Percentiles rank a stretch among this genome's conserved stretches.
Evolutionary conservation across 2,113 vertebrate genomes (phyloP).

Genomic region (Callithrix jacchus): DNA sequence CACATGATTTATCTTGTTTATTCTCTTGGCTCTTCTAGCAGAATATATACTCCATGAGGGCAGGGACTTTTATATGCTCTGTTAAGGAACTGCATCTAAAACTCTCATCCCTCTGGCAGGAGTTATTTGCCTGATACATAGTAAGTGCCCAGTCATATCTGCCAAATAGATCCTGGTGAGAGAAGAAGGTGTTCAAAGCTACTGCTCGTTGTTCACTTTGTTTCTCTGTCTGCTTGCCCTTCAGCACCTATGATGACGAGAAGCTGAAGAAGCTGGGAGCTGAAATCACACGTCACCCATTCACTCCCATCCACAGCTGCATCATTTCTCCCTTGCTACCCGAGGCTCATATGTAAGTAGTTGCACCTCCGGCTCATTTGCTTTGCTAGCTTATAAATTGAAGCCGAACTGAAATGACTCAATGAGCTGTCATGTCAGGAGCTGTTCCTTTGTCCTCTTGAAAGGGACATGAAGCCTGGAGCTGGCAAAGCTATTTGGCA

Average conservation of each 20-base stretch:
- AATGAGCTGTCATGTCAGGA: fast-evolving
- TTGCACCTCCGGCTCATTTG: fast-evolving
- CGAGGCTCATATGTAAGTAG: constrained; percentile 78
- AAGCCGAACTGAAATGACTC: background rate
- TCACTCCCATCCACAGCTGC: constrained; percentile 81
- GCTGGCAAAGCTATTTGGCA: background rate
- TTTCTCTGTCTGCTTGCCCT: constrained; percentile 61
- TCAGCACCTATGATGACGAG: constrained; percentile 53
- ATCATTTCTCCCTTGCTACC: constrained; percentile 76
- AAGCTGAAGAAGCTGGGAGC: background rate
- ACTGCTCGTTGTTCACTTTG: background rate
- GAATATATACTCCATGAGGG: background rate
- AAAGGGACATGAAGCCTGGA: background rate
- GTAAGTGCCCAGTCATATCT: background rate
- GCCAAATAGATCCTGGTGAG: background rate
- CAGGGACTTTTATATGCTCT: too few species aligned
- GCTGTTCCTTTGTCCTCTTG: background rate
- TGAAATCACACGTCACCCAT: constrained; percentile 68
- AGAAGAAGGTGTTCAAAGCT: background rate
- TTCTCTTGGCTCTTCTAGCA: background rate
- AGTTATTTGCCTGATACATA: background rate
- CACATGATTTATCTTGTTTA: background rate
- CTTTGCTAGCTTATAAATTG: background rate
- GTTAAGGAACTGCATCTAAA: background rate
- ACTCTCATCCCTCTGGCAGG: background rate